A percentile compares a stretch with the other conserved stretches of the same genome.
phyloP scores from a whole-genome alignment of 2,888 invertebrate genomes.

The Phorcus lineatus region DNA sequence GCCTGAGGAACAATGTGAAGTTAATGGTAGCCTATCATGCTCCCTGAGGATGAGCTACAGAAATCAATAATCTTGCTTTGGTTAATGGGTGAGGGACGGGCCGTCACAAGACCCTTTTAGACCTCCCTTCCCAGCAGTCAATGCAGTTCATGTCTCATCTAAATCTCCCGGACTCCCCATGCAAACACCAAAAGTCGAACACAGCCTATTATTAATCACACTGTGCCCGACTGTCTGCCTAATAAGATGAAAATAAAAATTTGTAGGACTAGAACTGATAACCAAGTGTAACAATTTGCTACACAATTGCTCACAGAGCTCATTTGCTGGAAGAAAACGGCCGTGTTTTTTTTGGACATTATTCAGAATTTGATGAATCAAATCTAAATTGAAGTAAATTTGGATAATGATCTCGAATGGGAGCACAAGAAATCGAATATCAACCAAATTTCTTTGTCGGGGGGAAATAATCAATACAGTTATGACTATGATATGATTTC shows the following conservation, averaged over 20 bases:
- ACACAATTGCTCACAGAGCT: constrained; percentile 17
- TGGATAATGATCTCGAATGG: neutral
- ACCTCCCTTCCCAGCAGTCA: constrained; percentile 1
- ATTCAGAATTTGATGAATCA: neutral
- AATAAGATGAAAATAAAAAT: constrained; percentile 12
- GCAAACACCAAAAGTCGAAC: constrained; percentile 9
- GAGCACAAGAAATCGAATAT: neutral
- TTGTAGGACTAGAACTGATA: neutral
- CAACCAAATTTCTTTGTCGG: neutral
- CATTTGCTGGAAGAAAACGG: neutral
- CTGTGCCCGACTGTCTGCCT: constrained; percentile 12
- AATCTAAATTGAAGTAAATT: constrained; percentile 2
- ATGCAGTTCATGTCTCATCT: constrained; percentile 4
- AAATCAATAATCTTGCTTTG: constrained; percentile 10
- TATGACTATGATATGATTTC: neutral
- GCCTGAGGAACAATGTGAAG: constrained; percentile 21
- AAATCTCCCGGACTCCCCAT: constrained; percentile 9
- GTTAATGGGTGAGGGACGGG: neutral
- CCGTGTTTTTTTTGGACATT: neutral
- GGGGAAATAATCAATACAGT: neutral
- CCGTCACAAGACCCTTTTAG: too few relatives aligned
- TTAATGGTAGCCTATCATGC: constrained; percentile 18
- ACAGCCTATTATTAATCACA: constrained; percentile 11
- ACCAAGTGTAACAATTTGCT: constrained; percentile 5
- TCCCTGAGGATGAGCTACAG: neutral